Base-by-base conservation (phyloP, 2,797 vertebrate genomes). In the Ptychadena robeensis region DNA sequence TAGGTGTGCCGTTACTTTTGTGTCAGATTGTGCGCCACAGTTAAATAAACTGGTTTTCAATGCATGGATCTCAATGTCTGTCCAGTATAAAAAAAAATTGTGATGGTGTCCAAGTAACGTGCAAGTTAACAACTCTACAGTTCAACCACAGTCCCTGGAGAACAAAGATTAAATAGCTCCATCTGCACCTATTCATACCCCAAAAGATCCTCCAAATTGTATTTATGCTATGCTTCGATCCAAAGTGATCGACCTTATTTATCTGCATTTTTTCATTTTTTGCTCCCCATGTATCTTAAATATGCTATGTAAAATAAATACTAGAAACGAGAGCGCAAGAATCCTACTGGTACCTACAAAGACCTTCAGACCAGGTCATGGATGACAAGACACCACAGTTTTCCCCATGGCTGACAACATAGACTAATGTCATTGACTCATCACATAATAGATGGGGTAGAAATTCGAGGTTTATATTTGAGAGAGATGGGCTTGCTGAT, bases 11-110 rank as follows among this genome's bases (percentile, higher is more conserved):
- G 79, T 88, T 89, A 69, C 86, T 80, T 89, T n/a, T 88, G 87
- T 89, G 90, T 89, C 88, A 83, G 86, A 85, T 88, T 88, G 88
- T 89, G 86, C 87, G 86, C 89, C 85, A 87, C 88, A 82, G 74
- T 87, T 86, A 87, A 88, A 89, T 88, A 88, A 88, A 89, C 79
- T 87, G 90, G 87, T 88, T 90, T 53, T 87, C 86, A 85, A 81
- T 89, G 91, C 89, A 88, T 89, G 90, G 86, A 87, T 89, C 87
- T 89, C 85, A 86, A 87, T 87, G 88, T 74, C 82, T 88, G 87
- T 88, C 88, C 86, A 88, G 89, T 87, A 87, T 88, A 87, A 90
- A 88, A 25, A 78, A 57, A 84, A 85, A 64, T 81, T 83, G 85
- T 87, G 85, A 85, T 85, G 88, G 87, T 88, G 88, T 35, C 86